Conservation (phyloP, 2,113 vertebrate species). For the Cyprinus carpio region DNA sequence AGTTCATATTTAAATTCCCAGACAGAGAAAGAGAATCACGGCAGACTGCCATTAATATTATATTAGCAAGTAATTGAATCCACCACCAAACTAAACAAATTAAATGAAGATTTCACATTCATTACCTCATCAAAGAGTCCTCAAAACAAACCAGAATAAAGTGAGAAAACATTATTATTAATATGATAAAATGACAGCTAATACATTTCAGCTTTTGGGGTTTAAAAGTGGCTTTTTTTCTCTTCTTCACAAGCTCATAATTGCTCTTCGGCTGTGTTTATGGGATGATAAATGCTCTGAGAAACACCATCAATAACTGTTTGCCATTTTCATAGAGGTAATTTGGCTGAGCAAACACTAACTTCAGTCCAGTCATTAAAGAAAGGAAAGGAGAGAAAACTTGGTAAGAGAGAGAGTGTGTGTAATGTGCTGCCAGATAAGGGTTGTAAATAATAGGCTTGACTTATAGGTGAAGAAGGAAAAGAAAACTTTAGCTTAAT, state of each 20-base stretch:
- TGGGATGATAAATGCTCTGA: slow-evolving; percentile 1
- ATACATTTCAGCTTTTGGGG: slow-evolving; percentile 6
- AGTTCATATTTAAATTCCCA: neutral
- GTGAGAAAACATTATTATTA: neutral
- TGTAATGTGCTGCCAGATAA: neutral
- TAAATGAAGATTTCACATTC: neutral
- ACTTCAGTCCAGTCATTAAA: slow-evolving; percentile 1
- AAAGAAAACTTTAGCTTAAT: neutral
- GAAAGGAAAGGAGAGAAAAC: neutral
- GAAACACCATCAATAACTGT: slow-evolving; percentile 22
- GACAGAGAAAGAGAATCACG: neutral
- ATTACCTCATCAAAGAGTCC: neutral
- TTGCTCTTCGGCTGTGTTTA: slow-evolving; percentile 8
- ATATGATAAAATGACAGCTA: neutral
- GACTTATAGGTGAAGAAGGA: neutral
- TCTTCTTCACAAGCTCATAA: slow-evolving; percentile 11
- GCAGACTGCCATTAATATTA: neutral
- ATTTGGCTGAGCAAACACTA: slow-evolving; percentile 38
- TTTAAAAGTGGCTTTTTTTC: neutral
- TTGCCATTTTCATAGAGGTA: slow-evolving; percentile 30
- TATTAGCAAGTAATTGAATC: neutral
- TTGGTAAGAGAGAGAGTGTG: neutral
- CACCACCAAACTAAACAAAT: slow-evolving; percentile 6
- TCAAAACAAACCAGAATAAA: neutral
- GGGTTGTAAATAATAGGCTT: neutral